Evolutionary conservation across 1,140 invertebrate species (phyloP).

Genomic region (Drosophila sturtevanti): DNA sequence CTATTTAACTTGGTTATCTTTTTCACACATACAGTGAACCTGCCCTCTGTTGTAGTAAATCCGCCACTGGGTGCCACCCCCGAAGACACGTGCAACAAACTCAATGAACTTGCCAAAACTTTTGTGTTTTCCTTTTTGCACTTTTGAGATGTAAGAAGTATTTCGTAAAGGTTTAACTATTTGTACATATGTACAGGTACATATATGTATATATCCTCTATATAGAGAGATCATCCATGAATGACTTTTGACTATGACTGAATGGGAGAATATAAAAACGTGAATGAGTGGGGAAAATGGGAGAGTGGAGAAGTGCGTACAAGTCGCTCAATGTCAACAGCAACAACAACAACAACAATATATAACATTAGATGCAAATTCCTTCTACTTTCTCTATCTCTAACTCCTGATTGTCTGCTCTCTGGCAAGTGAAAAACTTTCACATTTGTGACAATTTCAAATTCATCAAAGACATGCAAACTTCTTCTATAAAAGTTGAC

Average conservation of each 20-base stretch:
- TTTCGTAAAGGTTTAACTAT: conserved; percentile 36
- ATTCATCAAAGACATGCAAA: conserved; percentile 81
- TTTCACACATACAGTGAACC: not conserved
- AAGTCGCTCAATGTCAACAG: conserved; percentile 71
- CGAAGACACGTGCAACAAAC: conserved; percentile 52
- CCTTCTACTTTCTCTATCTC: conserved; percentile 5
- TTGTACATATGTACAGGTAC: too few relatives aligned
- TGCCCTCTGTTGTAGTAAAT: not conserved
- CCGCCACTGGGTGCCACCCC: not conserved
- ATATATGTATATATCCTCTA: conserved; percentile 8
- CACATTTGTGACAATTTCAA: conserved; percentile 80
- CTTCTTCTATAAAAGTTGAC: conserved; percentile 58
- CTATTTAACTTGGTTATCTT: too few relatives aligned
- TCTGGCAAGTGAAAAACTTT: conserved; percentile 74
- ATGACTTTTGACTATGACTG: conserved; percentile 49
- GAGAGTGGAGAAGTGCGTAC: conserved; percentile 52
- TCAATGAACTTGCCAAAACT: conserved; percentile 79
- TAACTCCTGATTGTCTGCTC: not conserved
- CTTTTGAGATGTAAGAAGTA: conserved; percentile 17
- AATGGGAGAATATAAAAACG: too few relatives aligned
- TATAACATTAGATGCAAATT: conserved; percentile 69
- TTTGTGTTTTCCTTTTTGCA: conserved; percentile 69
- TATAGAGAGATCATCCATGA: conserved; percentile 33
- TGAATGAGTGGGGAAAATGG: not conserved
- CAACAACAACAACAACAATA: not conserved